Evolutionary conservation across 2,888 invertebrate genomes (phyloP).

Genomic region (Cheilosia grossa): DNA sequence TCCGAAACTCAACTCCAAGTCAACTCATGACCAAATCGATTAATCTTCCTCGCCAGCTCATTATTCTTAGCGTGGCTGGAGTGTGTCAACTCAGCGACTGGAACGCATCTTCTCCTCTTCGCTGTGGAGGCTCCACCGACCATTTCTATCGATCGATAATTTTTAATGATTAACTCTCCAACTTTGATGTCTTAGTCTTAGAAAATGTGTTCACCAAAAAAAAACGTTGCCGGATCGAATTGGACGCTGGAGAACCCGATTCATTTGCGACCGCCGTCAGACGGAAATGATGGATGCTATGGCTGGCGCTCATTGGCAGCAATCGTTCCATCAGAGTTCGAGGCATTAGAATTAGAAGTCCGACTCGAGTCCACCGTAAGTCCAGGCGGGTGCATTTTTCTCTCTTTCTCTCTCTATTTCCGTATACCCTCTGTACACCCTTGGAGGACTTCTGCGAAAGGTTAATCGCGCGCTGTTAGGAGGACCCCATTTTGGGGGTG

Average conservation of each 20-base stretch:
- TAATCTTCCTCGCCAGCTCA: constrained; percentile 73
- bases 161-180: constrained; percentile 72
- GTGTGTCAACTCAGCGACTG: constrained; percentile 74
- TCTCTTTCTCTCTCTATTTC: neutral
- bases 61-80: constrained; percentile 73
- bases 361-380: neutral
- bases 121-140: constrained; percentile 30
- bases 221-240: constrained; percentile 34
- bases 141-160: constrained; percentile 69
- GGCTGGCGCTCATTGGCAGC: constrained; percentile 64
- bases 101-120: constrained; percentile 62
- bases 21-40: constrained; percentile 73
- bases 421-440: neutral
- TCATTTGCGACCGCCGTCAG: constrained; percentile 31
- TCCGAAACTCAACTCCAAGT: constrained; percentile 67
- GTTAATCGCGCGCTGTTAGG: constrained; percentile 58
- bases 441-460: constrained; percentile 66
- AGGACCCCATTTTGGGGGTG: constrained; percentile 60
- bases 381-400: neutral
- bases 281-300: constrained; percentile 67
- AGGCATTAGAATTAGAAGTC: constrained; percentile 57
- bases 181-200: constrained; percentile 73
- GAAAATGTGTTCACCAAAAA: constrained; percentile 20
- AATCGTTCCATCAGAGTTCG: constrained; percentile 69
- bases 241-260: constrained; percentile 26